phyloP scores from a whole-genome alignment of 2,888 invertebrate species.

The Eupithecia tripunctaria region DNA sequence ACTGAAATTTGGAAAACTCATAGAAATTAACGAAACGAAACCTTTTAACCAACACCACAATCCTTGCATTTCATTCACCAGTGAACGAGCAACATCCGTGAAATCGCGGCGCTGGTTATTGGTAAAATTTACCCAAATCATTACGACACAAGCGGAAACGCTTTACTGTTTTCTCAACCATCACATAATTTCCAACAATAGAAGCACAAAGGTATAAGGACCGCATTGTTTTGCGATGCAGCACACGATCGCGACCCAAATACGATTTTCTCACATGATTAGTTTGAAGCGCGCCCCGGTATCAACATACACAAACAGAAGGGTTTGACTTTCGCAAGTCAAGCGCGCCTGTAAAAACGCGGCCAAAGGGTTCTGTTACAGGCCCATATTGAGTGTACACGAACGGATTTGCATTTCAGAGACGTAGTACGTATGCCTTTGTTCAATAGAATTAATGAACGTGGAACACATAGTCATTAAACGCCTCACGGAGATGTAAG shows the following conservation, averaged over 20 bases:
- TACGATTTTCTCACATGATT: slow-evolving; percentile 49
- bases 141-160: slow-evolving; percentile 39
- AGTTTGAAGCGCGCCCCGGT: slow-evolving; percentile 44
- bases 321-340: slow-evolving; percentile 62
- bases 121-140: slow-evolving; percentile 40
- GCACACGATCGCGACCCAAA: slow-evolving; percentile 45
- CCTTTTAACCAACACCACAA: not conserved
- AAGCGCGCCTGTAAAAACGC: slow-evolving; percentile 64
- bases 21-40: not conserved
- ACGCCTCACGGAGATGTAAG: slow-evolving; percentile 66
- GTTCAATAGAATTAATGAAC: slow-evolving; percentile 75
- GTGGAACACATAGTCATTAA: slow-evolving; percentile 78
- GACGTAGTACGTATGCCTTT: slow-evolving; percentile 72
- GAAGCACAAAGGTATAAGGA: slow-evolving; percentile 44
- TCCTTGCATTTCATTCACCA: slow-evolving; percentile 21
- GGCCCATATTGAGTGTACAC: slow-evolving; percentile 76
- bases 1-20: not conserved
- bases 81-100: slow-evolving; percentile 29
- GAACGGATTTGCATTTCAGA: slow-evolving; percentile 81
- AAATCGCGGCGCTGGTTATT: slow-evolving; percentile 38
- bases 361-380: slow-evolving; percentile 66
- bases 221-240: slow-evolving; percentile 47
- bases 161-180: slow-evolving; percentile 44
- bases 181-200: slow-evolving; percentile 45
- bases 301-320: slow-evolving; percentile 71